Evolutionary conservation across 1,140 invertebrate genomes (phyloP), one percentile per base, ranked within the genome.

Genomic region (Paralvinella palmiformis): DNA sequence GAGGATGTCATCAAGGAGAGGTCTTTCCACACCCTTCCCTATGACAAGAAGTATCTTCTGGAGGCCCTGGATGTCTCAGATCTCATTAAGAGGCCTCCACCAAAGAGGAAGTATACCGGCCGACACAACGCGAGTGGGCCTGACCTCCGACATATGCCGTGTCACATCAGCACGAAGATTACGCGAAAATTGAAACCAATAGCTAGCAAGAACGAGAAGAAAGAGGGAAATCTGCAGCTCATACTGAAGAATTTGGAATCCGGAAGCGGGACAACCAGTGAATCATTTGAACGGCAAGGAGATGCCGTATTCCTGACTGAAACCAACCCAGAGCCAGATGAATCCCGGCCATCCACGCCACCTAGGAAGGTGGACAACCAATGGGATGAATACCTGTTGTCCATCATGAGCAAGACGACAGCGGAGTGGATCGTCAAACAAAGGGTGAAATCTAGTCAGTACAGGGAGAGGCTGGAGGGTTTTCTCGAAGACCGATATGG

Each of bases 1-100:
- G 73, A 79, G 65, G 74, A 75, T 64, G 77, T 79, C 41, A 73
- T 79, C 13, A 67, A 69, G 55, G 76, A 78, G n/a, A 60, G 73
- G 53, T 76, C 74, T 55, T 75, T 76, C 62, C 72, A 75, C 65
- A 72, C 73, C 64, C 53, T 78, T 44, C 76, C 76, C 27, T 79
- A 78, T 69, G 71, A 73, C 68, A 65, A 68, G 27, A 78, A 78
- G 59, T 78, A 77, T 56, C 70, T 77, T 55, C 66, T 63, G 59
- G 73, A 75, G 65, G 72, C 71, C 22, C 63, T 79, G 6, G 59
- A 64, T 61, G 48, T 62, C 35, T 37, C 62, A 55, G 62, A 71
- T 41, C 29, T 69, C 27, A 67, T 70, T 58, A 67, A 68, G 59
- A 56, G 73, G 4, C 62, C 62, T 13, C 72, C 64, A 29, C 58